These are phyloP conservation scores for Pseudomyrmex concolor DNA, from an alignment of 1,140 invertebrate species.

Conservation along the genomic window DNA sequence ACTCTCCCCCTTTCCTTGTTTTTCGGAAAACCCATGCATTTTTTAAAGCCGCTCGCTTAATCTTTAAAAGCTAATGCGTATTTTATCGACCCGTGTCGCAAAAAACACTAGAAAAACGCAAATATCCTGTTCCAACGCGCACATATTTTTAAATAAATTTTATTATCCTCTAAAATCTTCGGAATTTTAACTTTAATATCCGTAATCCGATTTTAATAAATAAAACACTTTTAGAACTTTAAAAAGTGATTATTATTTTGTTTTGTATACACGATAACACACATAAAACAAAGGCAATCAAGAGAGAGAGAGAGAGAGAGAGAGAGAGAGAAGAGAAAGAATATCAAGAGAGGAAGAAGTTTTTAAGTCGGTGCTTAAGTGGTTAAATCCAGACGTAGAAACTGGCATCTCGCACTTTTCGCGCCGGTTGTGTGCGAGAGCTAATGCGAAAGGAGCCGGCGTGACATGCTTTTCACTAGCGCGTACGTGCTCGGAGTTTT, in stretches of 20 bases:
- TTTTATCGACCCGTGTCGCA: slow-evolving; percentile 20
- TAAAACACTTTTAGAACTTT: no score
- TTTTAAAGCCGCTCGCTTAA: slow-evolving; percentile 32
- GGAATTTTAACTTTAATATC: no score
- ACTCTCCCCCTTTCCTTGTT: not conserved
- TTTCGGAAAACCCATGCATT: slow-evolving; percentile 45
- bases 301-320: no score
- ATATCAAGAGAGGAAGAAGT: not conserved
- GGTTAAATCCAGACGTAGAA: slow-evolving; percentile 47
- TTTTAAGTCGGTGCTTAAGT: slow-evolving; percentile 12
- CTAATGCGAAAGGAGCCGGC: slow-evolving; percentile 45
- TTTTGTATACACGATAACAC: no score
- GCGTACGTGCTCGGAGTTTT: slow-evolving; percentile 45
- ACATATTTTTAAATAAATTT: no score
- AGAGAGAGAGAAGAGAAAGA: not conserved
- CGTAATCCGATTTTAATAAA: no score
- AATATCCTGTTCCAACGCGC: not conserved
- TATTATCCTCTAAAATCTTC: no score
- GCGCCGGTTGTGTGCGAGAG: slow-evolving; percentile 29
- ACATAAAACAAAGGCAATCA: no score
- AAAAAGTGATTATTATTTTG: no score
- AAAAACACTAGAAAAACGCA: not conserved
- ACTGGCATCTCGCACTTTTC: slow-evolving; percentile 29
- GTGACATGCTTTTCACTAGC: slow-evolving; percentile 53
- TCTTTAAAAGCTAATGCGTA: slow-evolving; percentile 7